Base-by-base conservation (phyloP, 1,140 invertebrate species). In the Caenorhabditis briggsae region DNA sequence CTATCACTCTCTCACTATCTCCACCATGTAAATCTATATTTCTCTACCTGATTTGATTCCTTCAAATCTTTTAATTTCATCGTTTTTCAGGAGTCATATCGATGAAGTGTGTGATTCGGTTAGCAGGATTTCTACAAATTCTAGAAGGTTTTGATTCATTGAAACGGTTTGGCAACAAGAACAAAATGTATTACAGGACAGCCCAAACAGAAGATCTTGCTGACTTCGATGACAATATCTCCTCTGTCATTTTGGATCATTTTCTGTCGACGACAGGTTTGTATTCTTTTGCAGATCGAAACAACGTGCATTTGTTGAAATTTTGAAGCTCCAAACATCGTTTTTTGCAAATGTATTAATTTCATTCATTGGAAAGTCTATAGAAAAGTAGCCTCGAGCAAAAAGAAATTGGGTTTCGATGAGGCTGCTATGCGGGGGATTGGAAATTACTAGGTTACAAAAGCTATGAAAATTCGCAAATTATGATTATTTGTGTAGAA, bases 191-290 rank as follows among this genome's bases (percentile, higher is more conserved):
- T 87, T 86, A 61, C 78, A 86, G 84, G 53, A 78, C 87, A n/a
- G 78, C 25, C 16, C 74, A 85, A 59, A 88, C 88, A 23, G 88
- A 88, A 70, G 86, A 88, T 41, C 56, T 87, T 53, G 86, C 88
- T 41, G 83, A 87, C n/a, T 88, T 87, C 53, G 88, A 87, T 84
- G 88, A 88, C 82, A 87, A 88, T 50, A 82, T 84, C 56, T 84
- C 86, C 23, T 78, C 86, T 1, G 86, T 88, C n/a, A 65, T 88
- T 25, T 70, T 88, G 0, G 88, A 88, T 65, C 88, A 88, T 50
- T 88, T 82, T 43, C 23, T 88, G 18, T 87, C 88, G 1, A 78
- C 43, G 2, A 50, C 70, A 78, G 70, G 70, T 78, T 25, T 12
- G 59, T 25, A 8, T n/a, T 20, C 14, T 18, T 8, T 16, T n/a